Evolutionary conservation across 2,888 invertebrate species (phyloP), one percentile per base, ranked within the genome.

Genomic region (Sesia apiformis): DNA sequence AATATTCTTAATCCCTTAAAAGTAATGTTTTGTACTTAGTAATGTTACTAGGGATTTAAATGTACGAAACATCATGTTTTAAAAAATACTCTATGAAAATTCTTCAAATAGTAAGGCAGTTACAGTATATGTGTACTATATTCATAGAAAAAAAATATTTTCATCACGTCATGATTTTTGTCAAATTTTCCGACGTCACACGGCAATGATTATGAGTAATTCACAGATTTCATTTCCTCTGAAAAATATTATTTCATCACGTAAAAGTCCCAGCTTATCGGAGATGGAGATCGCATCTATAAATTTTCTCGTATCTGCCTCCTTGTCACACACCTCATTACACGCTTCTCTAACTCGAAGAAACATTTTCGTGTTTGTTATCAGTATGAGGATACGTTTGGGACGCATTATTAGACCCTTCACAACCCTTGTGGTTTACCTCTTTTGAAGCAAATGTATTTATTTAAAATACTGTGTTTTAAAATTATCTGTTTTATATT

Each of bases 401-500:
- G 57, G 56, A 53, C 57, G 51, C 56, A 55, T 58, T 57, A 58
- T 58, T 58, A 55, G 55, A 54, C 57, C 57, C 55, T 50, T 58
- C 53, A 53, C 46, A 56, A 54, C 55, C 58, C 54, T 52, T 53
- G 54, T 43, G 57, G 55, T 54, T 58, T 53, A 54, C 51, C 43
- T 49, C 55, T 39, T 40, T 42, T 43, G 6, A 49, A 53, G 53
- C 49, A 55, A 55, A 53, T 53, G 49, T 55, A 50, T 49, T 55
- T 55, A 51, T 55, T 52, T 51, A 42, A 41, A 41, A 43, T 53
- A 42, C 23, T 23, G 23, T 23, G 23, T 23, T 23, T 23, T 23
- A 23, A 23, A 23, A 23, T 23, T 23, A 23, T 23, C 23, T 23
- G 23, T 23, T 23, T 1, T 23, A 1, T 23, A 23, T 23, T 23